Evolutionary conservation across 2,797 vertebrate species (phyloP).

Genomic region (Perodicticus potto): DNA sequence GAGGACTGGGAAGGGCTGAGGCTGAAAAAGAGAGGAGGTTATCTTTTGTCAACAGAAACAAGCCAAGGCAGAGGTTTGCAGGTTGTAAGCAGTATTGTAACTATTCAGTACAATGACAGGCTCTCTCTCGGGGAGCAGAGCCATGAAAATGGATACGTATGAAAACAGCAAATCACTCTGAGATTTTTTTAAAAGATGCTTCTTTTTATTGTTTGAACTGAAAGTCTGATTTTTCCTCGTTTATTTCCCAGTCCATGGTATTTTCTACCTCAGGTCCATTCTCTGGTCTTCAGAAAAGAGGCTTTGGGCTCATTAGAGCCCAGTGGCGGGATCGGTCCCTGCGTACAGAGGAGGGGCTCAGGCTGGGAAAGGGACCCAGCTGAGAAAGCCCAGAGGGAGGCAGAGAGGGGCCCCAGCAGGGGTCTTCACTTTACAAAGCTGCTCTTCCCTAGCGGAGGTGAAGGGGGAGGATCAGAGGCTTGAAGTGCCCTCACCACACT

Average conservation of each 20-base stretch:
- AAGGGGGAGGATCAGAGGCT: not conserved
- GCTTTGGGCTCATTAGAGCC: slow-evolving; percentile 3
- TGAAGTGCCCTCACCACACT: not conserved
- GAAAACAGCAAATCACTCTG: not conserved
- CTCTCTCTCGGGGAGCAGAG: not conserved
- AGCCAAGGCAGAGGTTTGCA: not conserved
- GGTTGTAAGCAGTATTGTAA: not conserved
- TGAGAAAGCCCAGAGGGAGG: not conserved
- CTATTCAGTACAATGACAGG: not conserved
- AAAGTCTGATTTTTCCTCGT: not conserved
- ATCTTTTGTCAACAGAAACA: slow-evolving; percentile 50
- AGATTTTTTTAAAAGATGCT: not conserved
- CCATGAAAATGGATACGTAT: not conserved
- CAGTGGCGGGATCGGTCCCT: not conserved
- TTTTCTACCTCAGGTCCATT: not conserved
- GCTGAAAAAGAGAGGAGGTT: not conserved
- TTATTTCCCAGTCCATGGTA: slow-evolving; percentile 20
- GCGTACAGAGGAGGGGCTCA: not conserved
- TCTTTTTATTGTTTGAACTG: not conserved
- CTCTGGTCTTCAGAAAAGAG: slow-evolving; percentile 29
- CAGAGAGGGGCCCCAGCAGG: not conserved
- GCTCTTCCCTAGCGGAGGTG: slow-evolving; percentile 31
- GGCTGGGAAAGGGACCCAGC: not conserved
- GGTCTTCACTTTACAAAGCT: slow-evolving; percentile 57
- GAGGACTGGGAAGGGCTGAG: slow-evolving; percentile 16